Evolutionary conservation across 2,797 vertebrate species (phyloP).

Genomic region (Discoglossus pictus): DNA sequence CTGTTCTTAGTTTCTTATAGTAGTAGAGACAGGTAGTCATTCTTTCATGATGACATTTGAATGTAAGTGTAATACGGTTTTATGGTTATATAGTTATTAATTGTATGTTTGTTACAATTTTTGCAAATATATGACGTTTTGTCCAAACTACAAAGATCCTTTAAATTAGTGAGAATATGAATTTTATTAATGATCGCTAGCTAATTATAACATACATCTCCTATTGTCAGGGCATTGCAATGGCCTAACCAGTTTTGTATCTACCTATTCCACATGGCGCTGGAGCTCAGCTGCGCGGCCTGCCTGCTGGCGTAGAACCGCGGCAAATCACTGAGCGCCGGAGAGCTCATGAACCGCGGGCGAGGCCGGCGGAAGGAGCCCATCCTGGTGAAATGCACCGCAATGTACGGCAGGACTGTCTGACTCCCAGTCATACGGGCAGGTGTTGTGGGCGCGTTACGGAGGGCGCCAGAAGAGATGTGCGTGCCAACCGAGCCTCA

Average conservation of each 20-base stretch:
- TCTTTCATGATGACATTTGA: no score
- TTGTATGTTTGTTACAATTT: no score
- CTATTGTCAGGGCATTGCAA: no score
- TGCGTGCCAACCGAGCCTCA: not conserved
- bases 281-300: slow-evolving; percentile 82
- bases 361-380: slow-evolving; percentile 87
- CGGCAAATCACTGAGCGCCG: slow-evolving; percentile 88
- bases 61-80: no score
- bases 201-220: no score
- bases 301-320: slow-evolving; percentile 86
- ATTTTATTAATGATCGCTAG: no score
- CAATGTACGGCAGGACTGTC: slow-evolving; percentile 48
- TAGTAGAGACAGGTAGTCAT: no score
- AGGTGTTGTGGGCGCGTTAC: not conserved
- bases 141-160: no score
- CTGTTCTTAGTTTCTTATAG: no score
- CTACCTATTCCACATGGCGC: slow-evolving; percentile 93
- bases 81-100: no score
- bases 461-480: not conserved
- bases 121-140: no score
- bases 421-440: slow-evolving; percentile 66
- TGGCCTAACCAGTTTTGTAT: not conserved
- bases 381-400: slow-evolving; percentile 72
- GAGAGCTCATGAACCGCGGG: slow-evolving; percentile 95
- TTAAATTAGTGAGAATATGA: no score